phyloP scores from a whole-genome alignment of 2,888 invertebrate species.

The Drosophila quinaria region DNA sequence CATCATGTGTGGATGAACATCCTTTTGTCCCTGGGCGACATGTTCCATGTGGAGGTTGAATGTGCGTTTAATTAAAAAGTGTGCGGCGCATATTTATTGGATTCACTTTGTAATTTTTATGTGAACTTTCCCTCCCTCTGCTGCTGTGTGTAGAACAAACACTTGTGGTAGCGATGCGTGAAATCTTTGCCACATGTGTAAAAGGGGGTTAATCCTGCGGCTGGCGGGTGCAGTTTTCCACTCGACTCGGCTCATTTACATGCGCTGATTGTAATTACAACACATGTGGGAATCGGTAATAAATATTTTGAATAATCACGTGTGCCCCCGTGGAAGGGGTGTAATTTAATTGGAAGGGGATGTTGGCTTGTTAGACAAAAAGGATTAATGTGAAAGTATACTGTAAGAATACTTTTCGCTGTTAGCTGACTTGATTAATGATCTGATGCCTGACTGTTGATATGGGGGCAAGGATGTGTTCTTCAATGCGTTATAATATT shows the following conservation, averaged over 20 bases:
- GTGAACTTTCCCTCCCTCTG: not conserved
- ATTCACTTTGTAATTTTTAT: conserved; percentile 65
- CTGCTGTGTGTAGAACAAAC: conserved; percentile 14
- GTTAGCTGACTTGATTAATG: conserved; percentile 32
- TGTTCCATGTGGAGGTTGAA: conserved; percentile 21
- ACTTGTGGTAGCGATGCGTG: conserved; percentile 57
- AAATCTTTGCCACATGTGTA: conserved; percentile 55
- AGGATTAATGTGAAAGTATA: conserved; percentile 31
- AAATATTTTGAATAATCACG: conserved; percentile 61
- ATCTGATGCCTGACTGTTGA: not conserved
- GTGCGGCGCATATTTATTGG: conserved; percentile 55
- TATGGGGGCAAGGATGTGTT: too few species aligned
- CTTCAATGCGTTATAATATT: too few species aligned
- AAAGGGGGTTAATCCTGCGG: conserved; percentile 74
- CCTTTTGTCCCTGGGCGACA: conserved; percentile 19
- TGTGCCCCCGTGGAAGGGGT: conserved; percentile 19
- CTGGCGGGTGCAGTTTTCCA: conserved; percentile 48
- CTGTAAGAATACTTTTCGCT: not conserved
- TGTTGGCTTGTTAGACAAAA: conserved; percentile 22
- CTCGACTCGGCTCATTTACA: conserved; percentile 53
- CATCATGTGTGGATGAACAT: conserved; percentile 11
- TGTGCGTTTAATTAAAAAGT: conserved; percentile 69
- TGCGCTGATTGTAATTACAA: conserved; percentile 52
- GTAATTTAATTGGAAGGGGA: conserved; percentile 2
- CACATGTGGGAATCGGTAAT: conserved; percentile 55